Conservation (phyloP, 2,888 invertebrate species). For the Geophilus truncorum region DNA sequence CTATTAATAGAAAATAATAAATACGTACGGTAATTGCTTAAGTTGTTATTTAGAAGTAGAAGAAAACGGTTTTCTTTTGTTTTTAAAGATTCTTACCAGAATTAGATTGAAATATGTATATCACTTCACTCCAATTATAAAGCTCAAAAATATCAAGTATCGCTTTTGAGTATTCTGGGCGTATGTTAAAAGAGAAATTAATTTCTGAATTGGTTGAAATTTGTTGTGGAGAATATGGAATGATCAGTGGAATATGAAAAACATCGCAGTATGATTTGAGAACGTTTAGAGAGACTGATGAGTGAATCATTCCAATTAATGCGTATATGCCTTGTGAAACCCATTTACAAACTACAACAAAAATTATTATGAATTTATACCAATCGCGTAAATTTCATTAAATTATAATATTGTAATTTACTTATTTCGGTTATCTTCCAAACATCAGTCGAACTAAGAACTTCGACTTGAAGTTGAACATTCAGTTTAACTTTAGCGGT, state of each 20-base stretch:
- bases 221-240: conserved; percentile 92
- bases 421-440: not conserved
- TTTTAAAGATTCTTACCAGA: conserved; percentile 68
- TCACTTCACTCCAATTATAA: conserved; percentile 84
- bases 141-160: conserved; percentile 89
- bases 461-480: no score
- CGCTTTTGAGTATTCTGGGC: conserved; percentile 91
- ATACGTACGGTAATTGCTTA: no score
- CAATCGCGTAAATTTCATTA: no score
- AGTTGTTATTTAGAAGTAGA: no score
- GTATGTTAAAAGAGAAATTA: conserved; percentile 72
- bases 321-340: conserved; percentile 83
- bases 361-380: no score
- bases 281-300: conserved; percentile 89
- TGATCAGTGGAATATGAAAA: conserved; percentile 90
- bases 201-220: conserved; percentile 56
- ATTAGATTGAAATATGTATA: conserved; percentile 84
- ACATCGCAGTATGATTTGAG: conserved; percentile 90
- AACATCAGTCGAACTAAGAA: not conserved
- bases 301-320: conserved; percentile 83
- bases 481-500: no score
- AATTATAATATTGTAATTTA: no score
- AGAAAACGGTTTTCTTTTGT: no score
- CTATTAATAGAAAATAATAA: not conserved
- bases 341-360: conserved; percentile 86